phyloP scores from a whole-genome alignment of 1,140 invertebrate genomes.

The Mercenaria mercenaria region DNA sequence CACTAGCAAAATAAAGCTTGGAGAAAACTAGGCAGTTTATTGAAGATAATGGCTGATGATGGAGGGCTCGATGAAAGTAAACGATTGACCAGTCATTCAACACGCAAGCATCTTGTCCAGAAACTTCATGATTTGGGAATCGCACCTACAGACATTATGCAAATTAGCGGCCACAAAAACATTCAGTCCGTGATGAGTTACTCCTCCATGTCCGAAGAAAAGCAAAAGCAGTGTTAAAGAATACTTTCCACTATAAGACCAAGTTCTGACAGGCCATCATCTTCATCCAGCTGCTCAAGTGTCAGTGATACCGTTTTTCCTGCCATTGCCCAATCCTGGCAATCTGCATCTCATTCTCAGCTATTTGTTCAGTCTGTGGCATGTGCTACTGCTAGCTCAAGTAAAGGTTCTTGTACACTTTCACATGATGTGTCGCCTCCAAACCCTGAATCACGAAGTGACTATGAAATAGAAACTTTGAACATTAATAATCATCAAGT shows the following conservation, averaged over 20 bases:
- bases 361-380: no score
- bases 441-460: no score
- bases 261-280: no score
- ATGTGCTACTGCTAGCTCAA: no score
- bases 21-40: neutral
- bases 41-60: slow-evolving; percentile 5
- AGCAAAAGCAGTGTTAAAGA: neutral
- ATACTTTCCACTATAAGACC: neutral
- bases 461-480: no score
- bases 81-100: neutral
- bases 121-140: neutral
- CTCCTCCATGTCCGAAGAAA: neutral
- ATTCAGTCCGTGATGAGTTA: slow-evolving; percentile 28
- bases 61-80: neutral
- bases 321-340: no score
- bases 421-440: no score
- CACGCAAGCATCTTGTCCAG: slow-evolving; percentile 8
- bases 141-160: slow-evolving; percentile 10
- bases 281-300: no score
- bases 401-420: no score
- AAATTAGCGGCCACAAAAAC: slow-evolving; percentile 33
- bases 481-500: no score
- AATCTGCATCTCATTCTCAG: no score
- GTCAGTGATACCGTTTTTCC: no score
- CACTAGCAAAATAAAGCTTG: neutral